Evolutionary conservation across 2,797 vertebrate species (phyloP), one percentile per base, ranked within the genome.

Genomic region (Lithobates pipiens): DNA sequence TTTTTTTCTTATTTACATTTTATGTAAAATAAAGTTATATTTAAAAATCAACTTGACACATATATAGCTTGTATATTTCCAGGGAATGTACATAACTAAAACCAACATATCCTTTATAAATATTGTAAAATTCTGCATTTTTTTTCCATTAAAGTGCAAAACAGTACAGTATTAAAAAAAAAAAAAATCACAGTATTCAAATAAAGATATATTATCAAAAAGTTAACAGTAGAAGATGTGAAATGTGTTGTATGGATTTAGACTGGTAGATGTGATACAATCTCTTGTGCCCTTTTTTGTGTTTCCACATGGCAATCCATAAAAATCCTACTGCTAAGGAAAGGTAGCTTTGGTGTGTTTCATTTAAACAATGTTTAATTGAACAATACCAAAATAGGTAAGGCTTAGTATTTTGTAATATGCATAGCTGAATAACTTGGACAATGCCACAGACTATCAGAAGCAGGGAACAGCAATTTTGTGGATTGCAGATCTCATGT

Each of bases 91-190:
- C 80, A 83, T 77, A 67, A 86, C 42, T 77, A 69, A 83, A 86
- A 79, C 57, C 44, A 78, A 83, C 85, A 83, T 15, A 68, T 83
- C 34, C 44, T 65, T 74, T 83, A 87, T 70, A 87, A 79, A 86
- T 78, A 87, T 79, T 83, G 85, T 87, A 87, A 83, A 87, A 87
- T 83, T 82, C 80, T 83, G 85, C 85, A 83, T 87, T 87, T 84
- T 54, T 44, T 61, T 77, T 63, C 76, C 76, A 76, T 69, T 87
- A 83, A 87, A 87, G 86, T 87, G 86, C 86, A 87, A 84, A 87
- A 87, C 81, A 69, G 81, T 84, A 83, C 76, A 84, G 76, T 82
- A 83, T 83, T 77, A 83, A 80, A 83, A 83, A 83, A 70, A 57
- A 71, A 84, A 83, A 70, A 57, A 71, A 84, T 87, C 86, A 87